These are phyloP conservation scores for Egretta garzetta DNA, from an alignment of 2,113 vertebrate species.

Conservation along the genomic window DNA sequence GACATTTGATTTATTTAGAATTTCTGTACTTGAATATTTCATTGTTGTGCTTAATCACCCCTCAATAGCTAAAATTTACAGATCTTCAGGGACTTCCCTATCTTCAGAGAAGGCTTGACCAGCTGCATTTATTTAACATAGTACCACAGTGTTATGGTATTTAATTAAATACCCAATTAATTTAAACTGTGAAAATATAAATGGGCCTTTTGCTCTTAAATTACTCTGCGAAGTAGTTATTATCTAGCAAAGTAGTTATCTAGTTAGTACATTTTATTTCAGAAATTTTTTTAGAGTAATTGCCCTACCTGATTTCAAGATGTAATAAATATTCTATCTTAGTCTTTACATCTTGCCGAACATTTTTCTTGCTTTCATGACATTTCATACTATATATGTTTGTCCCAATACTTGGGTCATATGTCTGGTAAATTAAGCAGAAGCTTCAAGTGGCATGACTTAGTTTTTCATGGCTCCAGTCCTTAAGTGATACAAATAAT, in stretches of 20 bases:
- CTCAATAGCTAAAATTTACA: neutral
- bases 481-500: neutral
- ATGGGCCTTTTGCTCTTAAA: neutral
- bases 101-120: neutral
- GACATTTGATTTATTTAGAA: neutral
- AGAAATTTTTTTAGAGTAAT: neutral
- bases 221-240: neutral
- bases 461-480: neutral
- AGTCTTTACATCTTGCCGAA: neutral
- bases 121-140: conserved; percentile 30
- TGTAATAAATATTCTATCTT: neutral
- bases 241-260: neutral
- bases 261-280: neutral
- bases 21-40: neutral
- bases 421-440: neutral
- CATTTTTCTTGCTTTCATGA: neutral
- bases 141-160: neutral
- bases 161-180: conserved; percentile 31
- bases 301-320: neutral
- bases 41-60: neutral
- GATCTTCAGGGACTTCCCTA: neutral
- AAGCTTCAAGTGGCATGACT: neutral
- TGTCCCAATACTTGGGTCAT: neutral
- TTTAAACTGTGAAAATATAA: conserved; percentile 25
- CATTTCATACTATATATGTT: neutral